These are phyloP conservation scores for Periophthalmodon schlosseri DNA, from an alignment of 2,113 vertebrate genomes.

Conservation along the genomic window DNA sequence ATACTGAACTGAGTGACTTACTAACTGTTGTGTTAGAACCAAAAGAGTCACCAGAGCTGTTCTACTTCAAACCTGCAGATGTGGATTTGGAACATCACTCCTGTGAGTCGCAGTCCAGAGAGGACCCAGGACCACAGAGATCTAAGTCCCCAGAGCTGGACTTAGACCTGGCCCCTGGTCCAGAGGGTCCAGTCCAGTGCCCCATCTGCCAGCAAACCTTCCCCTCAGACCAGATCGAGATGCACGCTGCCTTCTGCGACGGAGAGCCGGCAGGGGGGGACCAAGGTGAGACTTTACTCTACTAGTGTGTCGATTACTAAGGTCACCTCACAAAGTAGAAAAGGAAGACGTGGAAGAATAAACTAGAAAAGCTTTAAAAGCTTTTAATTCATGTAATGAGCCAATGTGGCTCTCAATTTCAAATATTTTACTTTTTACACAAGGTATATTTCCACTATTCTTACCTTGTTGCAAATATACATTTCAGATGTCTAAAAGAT, in stretches of 20 bases:
- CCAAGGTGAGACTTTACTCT: neutral
- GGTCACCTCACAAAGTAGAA: too few species aligned
- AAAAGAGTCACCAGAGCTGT: neutral
- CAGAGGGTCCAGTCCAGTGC: slow-evolving; percentile 70
- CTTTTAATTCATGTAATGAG: too few species aligned
- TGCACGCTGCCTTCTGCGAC: slow-evolving; percentile 90
- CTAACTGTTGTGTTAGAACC: slow-evolving; percentile 9
- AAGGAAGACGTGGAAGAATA: too few species aligned
- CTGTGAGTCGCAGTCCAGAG: neutral
- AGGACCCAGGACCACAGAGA: neutral
- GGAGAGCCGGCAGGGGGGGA: slow-evolving; percentile 44
- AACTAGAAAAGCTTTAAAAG: too few species aligned
- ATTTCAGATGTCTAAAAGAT: too few species aligned
- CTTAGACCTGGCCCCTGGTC: neutral
- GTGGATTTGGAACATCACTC: neutral
- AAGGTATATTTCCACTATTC: too few species aligned
- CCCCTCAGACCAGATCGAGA: slow-evolving; percentile 78
- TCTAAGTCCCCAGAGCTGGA: slow-evolving; percentile 17
- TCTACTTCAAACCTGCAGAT: neutral
- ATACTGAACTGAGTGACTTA: neutral
- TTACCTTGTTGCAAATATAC: too few species aligned
- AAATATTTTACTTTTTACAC: too few species aligned
- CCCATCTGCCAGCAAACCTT: slow-evolving; percentile 85
- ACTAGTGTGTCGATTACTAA: too few species aligned
- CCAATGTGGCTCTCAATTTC: too few species aligned